phyloP scores from a whole-genome alignment of 1,140 invertebrate species.

The Diachasma alloeum region DNA sequence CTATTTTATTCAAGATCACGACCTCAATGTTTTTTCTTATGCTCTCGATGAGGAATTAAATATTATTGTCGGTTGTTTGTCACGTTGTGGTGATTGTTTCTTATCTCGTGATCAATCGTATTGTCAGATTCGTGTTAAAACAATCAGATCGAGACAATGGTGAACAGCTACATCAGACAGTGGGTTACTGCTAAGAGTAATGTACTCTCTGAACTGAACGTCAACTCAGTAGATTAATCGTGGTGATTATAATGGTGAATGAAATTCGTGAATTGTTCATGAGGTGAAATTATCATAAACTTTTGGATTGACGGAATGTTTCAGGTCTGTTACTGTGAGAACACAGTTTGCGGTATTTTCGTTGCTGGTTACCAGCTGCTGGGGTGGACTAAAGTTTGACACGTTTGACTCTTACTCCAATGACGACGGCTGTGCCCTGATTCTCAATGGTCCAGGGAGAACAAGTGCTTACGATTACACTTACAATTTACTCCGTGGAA shows the following conservation, averaged over 20 bases:
- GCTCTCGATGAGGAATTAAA: no score
- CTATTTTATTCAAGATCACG: no score
- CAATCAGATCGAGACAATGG: not conserved
- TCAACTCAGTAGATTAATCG: not conserved
- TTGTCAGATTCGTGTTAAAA: not conserved
- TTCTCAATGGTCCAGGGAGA: conserved; percentile 76
- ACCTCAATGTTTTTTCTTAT: no score
- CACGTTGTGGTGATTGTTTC: not conserved
- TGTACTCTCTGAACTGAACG: not conserved
- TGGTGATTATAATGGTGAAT: not conserved
- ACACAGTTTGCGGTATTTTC: not conserved
- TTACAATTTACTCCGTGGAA: conserved; percentile 79
- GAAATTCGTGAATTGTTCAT: not conserved
- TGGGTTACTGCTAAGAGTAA: not conserved
- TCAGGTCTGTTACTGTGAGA: not conserved
- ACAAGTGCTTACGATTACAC: conserved; percentile 84
- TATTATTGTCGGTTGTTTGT: not conserved
- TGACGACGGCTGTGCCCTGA: conserved; percentile 77
- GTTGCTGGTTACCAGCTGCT: not conserved
- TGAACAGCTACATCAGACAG: not conserved
- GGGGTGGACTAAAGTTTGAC: conserved; percentile 53
- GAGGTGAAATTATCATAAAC: not conserved
- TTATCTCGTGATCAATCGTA: not conserved
- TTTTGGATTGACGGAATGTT: not conserved
- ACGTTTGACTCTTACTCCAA: conserved; percentile 54